Evolutionary conservation across 2,797 vertebrate species (phyloP).

Genomic region (Paguma larvata): DNA sequence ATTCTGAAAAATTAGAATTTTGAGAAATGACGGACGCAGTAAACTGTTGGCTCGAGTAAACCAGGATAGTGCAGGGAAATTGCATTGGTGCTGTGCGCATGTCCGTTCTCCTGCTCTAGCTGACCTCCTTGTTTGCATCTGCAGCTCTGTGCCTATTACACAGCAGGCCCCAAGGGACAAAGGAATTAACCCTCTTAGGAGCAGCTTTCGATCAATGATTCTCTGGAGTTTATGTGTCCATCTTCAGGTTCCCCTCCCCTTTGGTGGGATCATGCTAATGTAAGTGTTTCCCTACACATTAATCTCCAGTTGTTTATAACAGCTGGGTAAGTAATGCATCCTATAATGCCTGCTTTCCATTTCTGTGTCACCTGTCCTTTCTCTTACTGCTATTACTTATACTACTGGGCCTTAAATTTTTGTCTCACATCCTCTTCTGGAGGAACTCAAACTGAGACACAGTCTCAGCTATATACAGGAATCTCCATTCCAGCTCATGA

Average conservation of each 20-base stretch:
- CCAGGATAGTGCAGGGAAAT: not conserved
- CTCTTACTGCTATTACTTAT: not conserved
- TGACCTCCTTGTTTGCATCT: not conserved
- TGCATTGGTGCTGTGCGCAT: too few relatives aligned
- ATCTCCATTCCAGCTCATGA: not conserved
- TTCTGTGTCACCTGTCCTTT: not conserved
- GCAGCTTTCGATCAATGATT: not conserved
- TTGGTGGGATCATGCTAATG: not conserved
- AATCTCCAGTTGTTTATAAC: not conserved
- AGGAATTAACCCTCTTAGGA: not conserved
- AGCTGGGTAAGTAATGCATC: not conserved
- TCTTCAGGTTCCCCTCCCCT: not conserved
- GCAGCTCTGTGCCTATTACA: too few relatives aligned
- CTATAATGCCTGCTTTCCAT: not conserved
- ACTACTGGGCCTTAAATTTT: not conserved
- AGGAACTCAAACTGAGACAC: not conserved
- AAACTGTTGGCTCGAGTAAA: not conserved
- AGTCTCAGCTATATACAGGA: not conserved
- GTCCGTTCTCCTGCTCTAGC: not conserved
- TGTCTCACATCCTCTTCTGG: not conserved
- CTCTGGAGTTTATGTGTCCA: not conserved
- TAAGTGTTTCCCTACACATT: not conserved
- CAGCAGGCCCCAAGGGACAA: not conserved
- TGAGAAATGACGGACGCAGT: not conserved
- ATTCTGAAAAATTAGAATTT: not conserved